Base-by-base conservation (phyloP, 2,113 vertebrate genomes). In the Phyllostomus hastatus region DNA sequence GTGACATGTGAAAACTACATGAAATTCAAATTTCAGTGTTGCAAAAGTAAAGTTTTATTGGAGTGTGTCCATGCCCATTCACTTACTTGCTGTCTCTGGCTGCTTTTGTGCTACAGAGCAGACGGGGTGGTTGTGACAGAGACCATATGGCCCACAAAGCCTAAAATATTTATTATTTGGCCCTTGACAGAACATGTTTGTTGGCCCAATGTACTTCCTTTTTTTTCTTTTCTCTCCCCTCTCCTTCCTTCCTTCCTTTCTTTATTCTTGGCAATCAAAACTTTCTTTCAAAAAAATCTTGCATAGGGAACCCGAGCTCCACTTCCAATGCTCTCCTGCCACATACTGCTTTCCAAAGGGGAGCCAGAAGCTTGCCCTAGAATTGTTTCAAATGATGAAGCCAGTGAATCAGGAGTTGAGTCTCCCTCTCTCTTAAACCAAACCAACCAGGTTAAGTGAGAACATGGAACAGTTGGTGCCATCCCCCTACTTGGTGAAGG, bases 21-120 rank as follows among this genome's bases (percentile, higher is more conserved):
- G 72, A 69, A 95, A 82, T 88, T 80, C 78, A 80, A 15, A 50
- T 90, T 76, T 96, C 14, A 46, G 3, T 57, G 28, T 93, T 15
- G 24, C 17, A 2, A 66, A 52, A 41, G 54, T 61, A 35, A 70
- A 72, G n/a, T 17, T 50, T 82, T 69, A 69, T n/a, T 64, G 57
- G 22, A 88, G 66, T 7, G 31, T 5, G 12, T 17, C 2, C 14
- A 8, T 50, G 10, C 15, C 9, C 1, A 22, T 67, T 48, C 2
- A 1, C 79, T 86, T 73, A 31, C 54, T 72, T 91, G 38, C 31
- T 80, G 19, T 38, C 41, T 69, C 19, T 50, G 4, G 5, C n/a
- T 70, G 28, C 26, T 93, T 94, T 73, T 28, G 7, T 70, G 54
- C 52, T 31, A 22, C 11, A 54, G 73, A 54, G 48, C 48, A 43